Base-by-base conservation (phyloP, 2,888 invertebrate genomes). In the Mimumesa dahlbomi region DNA sequence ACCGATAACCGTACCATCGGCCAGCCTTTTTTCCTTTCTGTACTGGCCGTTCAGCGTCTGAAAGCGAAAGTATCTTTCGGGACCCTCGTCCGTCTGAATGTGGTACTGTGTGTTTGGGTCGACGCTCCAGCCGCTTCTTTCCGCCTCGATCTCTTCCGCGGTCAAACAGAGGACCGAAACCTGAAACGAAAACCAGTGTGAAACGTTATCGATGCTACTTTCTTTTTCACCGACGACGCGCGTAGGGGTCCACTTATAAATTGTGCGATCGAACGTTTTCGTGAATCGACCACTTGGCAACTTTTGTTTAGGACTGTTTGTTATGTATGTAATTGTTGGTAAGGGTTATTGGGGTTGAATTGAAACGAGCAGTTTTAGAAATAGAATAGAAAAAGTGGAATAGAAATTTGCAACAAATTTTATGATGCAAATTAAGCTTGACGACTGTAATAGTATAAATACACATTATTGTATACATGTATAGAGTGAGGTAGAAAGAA, bases 51-150 rank as follows among this genome's bases (percentile, higher is more conserved):
- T 96, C 83, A 94, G 93, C 0, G 97, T 97, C 90, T 97, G 96
- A 89, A 95, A 97, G 75, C 95, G 93, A 91, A 97, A 97, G 91
- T 94, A 96, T 54, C 97, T 92, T 87, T 97, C 96, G 16, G 95
- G 95, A n/a, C 96, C 96, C 88, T 96, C 96, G 85, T 97, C 97
- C 9, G 96, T 97, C 90, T 97, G 97, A 82, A 97, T 96, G 91
- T 97, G 97, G 90, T 96, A 97, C 90, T 97, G 96, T 65, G 93
- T 93, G 49, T 93, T 92, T 11, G 91, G 91, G 67, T 83, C 81
- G 57, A 93, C 92, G 84, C 93, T 93, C 91, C 93, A 94, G 40
- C 92, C 91, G 80, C 90, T 88, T 71, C 79, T 84, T 66, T 88
- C 84, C 31, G 88, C 88, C 82, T 87, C 87, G 77, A 87, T 85